Percentiles rank a stretch among this genome's conserved stretches.
Conservation (phyloP, 2,113 vertebrate genomes). For the Sinocyclocheilus grahami region DNA sequence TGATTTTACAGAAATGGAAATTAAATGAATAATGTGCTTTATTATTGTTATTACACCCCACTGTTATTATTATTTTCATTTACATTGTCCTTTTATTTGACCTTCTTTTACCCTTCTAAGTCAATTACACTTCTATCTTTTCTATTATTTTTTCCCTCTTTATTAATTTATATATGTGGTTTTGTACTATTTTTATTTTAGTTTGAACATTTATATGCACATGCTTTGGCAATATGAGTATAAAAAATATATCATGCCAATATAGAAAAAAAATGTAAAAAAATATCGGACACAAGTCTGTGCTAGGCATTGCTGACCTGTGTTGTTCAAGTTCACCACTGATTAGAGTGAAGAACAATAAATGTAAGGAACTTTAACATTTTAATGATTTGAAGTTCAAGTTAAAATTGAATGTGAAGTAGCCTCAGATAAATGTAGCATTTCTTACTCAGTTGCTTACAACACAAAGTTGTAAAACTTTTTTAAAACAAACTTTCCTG, state of each 20-base stretch:
- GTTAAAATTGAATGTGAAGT: too few relatives aligned
- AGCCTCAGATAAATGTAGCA: not conserved
- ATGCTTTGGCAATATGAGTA: not conserved
- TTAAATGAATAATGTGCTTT: too few relatives aligned
- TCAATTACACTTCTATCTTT: not conserved
- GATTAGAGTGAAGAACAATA: not conserved
- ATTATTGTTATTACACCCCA: too few relatives aligned
- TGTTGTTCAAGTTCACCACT: not conserved
- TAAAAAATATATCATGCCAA: not conserved
- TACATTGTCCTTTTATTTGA: not conserved
- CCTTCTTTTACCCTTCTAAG: not conserved
- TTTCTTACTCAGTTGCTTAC: not conserved
- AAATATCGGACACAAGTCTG: not conserved
- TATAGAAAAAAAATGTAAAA: not conserved
- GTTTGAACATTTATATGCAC: not conserved
- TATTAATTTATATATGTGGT: not conserved
- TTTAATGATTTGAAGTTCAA: not conserved
- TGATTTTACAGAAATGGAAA: not conserved
- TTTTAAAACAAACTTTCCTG: not conserved
- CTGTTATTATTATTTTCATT: not conserved
- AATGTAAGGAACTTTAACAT: not conserved
- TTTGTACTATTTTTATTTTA: not conserved
- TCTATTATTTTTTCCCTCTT: not conserved
- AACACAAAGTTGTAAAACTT: not conserved
- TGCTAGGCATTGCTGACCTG: not conserved